Evolutionary conservation across 2,888 invertebrate genomes (phyloP).

Genomic region (Stenolophus ochropezus): DNA sequence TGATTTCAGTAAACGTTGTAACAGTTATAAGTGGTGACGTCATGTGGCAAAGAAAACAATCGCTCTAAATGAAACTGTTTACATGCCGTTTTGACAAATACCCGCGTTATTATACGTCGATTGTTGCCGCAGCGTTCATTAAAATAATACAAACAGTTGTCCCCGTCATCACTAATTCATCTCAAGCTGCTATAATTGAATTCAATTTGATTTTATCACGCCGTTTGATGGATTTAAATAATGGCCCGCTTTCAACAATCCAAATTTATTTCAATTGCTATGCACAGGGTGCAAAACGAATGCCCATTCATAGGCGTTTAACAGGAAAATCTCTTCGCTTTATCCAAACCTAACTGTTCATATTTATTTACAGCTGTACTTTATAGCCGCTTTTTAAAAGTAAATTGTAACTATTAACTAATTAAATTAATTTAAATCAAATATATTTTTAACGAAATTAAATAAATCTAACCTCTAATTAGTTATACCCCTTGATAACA

Average conservation of each 20-base stretch:
- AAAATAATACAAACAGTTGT: conserved; percentile 53
- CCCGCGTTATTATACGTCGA: conserved; percentile 31
- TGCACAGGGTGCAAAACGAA: neutral
- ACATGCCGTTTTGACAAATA: conserved; percentile 32
- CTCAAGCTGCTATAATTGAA: conserved; percentile 53
- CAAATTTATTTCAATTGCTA: conserved; percentile 46
- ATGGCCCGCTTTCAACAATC: conserved; percentile 51
- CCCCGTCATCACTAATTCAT: conserved; percentile 39
- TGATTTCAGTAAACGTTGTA: conserved; percentile 34
- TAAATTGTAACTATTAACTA: too few species aligned
- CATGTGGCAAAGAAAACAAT: conserved; percentile 32
- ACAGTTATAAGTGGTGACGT: conserved; percentile 32
- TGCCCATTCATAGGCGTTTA: neutral
- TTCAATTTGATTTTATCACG: conserved; percentile 43
- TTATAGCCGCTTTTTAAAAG: too few species aligned
- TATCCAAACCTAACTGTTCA: too few species aligned
- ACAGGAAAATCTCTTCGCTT: too few species aligned
- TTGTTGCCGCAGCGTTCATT: conserved; percentile 39
- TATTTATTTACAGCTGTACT: too few species aligned
- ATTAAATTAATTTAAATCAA: too few species aligned
- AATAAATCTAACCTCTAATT: too few species aligned
- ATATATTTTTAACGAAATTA: too few species aligned
- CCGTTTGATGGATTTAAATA: conserved; percentile 51
- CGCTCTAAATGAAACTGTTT: conserved; percentile 55
- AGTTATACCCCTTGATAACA: too few species aligned